Conservation (phyloP, 2,113 vertebrate genomes). For the Gymnogyps californianus region DNA sequence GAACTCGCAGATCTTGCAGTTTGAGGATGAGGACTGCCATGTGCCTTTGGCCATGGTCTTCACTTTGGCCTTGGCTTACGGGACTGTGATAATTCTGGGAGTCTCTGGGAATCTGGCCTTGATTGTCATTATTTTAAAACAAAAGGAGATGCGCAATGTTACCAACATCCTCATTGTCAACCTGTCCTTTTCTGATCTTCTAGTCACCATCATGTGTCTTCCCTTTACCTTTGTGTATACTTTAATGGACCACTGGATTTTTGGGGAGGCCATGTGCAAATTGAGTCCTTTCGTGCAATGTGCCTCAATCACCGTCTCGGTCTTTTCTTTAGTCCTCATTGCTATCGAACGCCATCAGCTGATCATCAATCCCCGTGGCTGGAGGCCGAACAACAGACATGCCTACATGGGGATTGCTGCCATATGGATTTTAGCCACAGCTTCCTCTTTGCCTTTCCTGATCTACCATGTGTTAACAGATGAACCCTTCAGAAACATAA, state of each 20-base stretch:
- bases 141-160: conserved; percentile 88
- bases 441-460: conserved; percentile 82
- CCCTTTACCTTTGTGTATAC: conserved; percentile 89
- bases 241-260: conserved; percentile 90
- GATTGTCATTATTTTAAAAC: conserved; percentile 82
- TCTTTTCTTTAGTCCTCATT: conserved; percentile 87
- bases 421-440: conserved; percentile 81
- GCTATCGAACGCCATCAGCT: conserved; percentile 86
- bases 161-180: conserved; percentile 90
- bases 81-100: conserved; percentile 84
- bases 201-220: conserved; percentile 85
- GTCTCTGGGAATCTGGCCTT: conserved; percentile 83
- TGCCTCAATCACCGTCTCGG: conserved; percentile 83
- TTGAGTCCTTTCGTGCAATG: conserved; percentile 85
- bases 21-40: conserved; percentile 71
- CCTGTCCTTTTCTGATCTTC: conserved; percentile 85
- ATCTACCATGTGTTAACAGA: conserved; percentile 80
- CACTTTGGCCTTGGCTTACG: conserved; percentile 82
- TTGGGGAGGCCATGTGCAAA: conserved; percentile 87
- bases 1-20: conserved; percentile 58
- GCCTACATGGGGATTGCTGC: conserved; percentile 81
- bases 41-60: conserved; percentile 81
- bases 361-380: conserved; percentile 85
- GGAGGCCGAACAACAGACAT: conserved; percentile 84
- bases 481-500: conserved; percentile 81